phyloP scores from a whole-genome alignment of 1,140 invertebrate genomes.

The Drosophila jambulina region DNA sequence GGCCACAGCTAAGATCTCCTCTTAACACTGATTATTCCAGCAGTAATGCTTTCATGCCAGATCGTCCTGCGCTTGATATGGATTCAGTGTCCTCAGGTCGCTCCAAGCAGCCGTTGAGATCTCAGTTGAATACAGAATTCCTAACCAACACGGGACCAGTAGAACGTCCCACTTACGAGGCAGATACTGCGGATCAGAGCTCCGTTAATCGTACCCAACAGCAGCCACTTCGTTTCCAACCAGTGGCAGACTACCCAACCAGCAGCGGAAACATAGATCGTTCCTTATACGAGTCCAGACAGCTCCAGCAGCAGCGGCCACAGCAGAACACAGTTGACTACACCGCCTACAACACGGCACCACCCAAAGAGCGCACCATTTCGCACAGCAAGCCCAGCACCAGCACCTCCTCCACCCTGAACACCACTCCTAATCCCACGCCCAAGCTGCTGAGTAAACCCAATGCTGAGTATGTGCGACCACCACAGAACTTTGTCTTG shows the following conservation, averaged over 20 bases:
- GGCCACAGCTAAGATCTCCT: neutral
- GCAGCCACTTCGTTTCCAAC: constrained; percentile 8
- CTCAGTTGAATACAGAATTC: constrained; percentile 20
- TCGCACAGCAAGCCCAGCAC: constrained; percentile 26
- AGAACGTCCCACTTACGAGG: neutral
- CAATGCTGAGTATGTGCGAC: constrained; percentile 57
- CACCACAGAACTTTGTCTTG: constrained; percentile 64
- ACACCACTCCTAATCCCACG: constrained; percentile 13
- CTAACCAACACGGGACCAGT: neutral
- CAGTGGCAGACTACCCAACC: constrained; percentile 2
- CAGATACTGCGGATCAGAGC: neutral
- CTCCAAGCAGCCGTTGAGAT: constrained; percentile 24
- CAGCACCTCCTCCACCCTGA: constrained; percentile 4
- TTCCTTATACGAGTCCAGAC: constrained; percentile 1
- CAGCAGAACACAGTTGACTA: constrained; percentile 12
- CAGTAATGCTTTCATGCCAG: neutral
- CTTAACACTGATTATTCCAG: constrained; percentile 3
- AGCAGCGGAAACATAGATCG: constrained; percentile 3
- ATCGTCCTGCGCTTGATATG: neutral
- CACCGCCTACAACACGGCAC: constrained; percentile 11
- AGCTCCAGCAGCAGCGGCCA: constrained; percentile 19
- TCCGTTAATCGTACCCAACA: constrained; percentile 1
- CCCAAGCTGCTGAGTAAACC: constrained; percentile 32
- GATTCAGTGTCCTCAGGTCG: constrained; percentile 19
- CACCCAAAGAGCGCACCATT: constrained; percentile 44